phyloP scores from a whole-genome alignment of 92 coral and sea anemone genomes.

The Palythoa grandiflora region DNA sequence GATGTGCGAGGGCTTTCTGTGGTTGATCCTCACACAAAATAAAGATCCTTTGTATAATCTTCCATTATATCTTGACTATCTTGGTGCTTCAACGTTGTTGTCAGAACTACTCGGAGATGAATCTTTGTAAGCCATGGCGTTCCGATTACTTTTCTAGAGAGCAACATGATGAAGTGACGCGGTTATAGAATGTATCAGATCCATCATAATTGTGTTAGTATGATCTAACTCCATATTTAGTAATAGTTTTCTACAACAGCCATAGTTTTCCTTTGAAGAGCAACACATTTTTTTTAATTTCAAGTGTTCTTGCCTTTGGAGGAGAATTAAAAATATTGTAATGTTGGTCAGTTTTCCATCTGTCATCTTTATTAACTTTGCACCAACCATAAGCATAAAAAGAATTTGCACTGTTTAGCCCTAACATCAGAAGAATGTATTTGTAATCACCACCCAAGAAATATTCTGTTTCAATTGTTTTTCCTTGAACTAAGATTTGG shows the following conservation, averaged over 20 bases:
- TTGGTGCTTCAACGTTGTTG: too few relatives aligned
- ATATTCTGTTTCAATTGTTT: not conserved
- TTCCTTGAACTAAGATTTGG: not conserved
- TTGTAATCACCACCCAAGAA: not conserved
- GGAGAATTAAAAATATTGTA: not conserved
- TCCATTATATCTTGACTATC: too few relatives aligned
- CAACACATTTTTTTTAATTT: slow-evolving; percentile 19
- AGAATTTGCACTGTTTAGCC: not conserved
- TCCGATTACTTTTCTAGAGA: too few relatives aligned
- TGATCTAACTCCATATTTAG: not conserved
- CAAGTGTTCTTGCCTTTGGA: not conserved
- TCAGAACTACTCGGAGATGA: too few relatives aligned
- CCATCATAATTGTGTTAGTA: too few relatives aligned
- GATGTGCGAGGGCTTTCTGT: too few relatives aligned
- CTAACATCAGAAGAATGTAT: not conserved
- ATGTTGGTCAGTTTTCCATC: not conserved
- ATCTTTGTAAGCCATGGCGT: too few relatives aligned
- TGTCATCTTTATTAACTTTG: not conserved
- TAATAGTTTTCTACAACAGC: slow-evolving; percentile 9
- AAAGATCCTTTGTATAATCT: too few relatives aligned
- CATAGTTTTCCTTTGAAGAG: not conserved
- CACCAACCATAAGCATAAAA: not conserved
- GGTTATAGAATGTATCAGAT: too few relatives aligned
- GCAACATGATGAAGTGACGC: too few relatives aligned
- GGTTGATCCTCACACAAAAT: too few relatives aligned